Evolutionary conservation across 2,888 invertebrate genomes (phyloP).

Genomic region (Chymomyza fuscimana): DNA sequence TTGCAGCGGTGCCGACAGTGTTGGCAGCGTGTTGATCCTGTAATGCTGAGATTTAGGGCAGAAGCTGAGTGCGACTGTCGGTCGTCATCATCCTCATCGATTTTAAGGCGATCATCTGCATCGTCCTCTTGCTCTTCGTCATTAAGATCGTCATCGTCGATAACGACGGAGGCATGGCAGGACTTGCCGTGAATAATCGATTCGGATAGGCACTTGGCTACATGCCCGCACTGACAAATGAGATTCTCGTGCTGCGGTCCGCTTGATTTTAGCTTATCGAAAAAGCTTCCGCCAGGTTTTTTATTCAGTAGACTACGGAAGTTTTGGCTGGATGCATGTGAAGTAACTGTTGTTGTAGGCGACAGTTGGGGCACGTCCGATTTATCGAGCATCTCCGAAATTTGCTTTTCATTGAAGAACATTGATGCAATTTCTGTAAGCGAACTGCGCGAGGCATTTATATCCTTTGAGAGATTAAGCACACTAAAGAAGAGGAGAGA

Average conservation of each 20-base stretch:
- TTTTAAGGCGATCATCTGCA: conserved; percentile 73
- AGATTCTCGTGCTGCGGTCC: conserved; percentile 85
- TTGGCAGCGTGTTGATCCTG: conserved; percentile 89
- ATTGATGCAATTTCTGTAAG: conserved; percentile 82
- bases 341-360: conserved; percentile 68
- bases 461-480: conserved; percentile 78
- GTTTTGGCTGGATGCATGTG: conserved; percentile 60
- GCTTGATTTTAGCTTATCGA: conserved; percentile 89
- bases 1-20: conserved; percentile 93
- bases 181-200: conserved; percentile 88
- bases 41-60: conserved; percentile 79
- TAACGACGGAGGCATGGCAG: conserved; percentile 80
- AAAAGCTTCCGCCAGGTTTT: conserved; percentile 85
- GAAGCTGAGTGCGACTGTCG: conserved; percentile 79
- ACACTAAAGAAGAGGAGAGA: conserved; percentile 51
- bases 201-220: conserved; percentile 90
- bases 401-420: conserved; percentile 76
- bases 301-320: conserved; percentile 65
- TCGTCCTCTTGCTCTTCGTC: conserved; percentile 70
- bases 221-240: conserved; percentile 86
- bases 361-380: conserved; percentile 69
- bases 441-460: conserved; percentile 74
- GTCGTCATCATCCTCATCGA: conserved; percentile 77
- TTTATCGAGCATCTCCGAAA: conserved; percentile 66
- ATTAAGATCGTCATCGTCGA: conserved; percentile 64